Evolutionary conservation across 1,140 invertebrate species (phyloP), one percentile per base, ranked within the genome.

Genomic region (Drosophila insularis): DNA sequence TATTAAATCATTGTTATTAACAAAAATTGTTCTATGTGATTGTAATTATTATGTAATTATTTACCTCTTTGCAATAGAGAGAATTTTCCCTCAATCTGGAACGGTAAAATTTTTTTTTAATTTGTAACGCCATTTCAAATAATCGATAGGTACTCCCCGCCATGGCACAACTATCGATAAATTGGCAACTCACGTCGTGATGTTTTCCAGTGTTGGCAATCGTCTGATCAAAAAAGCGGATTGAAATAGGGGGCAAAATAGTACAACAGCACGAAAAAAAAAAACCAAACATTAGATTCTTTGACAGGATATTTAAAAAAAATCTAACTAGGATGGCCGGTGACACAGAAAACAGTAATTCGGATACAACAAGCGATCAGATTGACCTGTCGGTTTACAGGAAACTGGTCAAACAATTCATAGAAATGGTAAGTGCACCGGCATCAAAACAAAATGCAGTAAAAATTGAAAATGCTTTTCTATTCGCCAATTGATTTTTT

Each of bases 321-420:
- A 21, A 50, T 19, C 7, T 21, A 50, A 11, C 8, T 8, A 17
- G 2, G 21, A 50, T 91, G 90, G 76, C 90, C 4, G 78, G 71
- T 0, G 82, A 91, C 19, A 71, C 67, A 31, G 90, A 91, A 59
- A 81, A 50, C 43, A 89, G 65, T 11, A 84, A 46, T 19, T 35
- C 70, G 1, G 80, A 81, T 7, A 60, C 68, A 21, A 54, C 66
- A 14, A 78, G 73, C 37, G 80, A 79, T 31, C 74, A 84, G 10
- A 91, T 92, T 19, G 91, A 92, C 67, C 60, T 92, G 13, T 55
- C 75, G 13, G 21, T 80, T 21, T 92, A 92, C 27, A 73, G 91
- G 4, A 87, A 89, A 64, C 58, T 92, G 59, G 90, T 92, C 4
- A 90, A 82, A 50, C 80, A 89, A 53, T 92, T 90, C 10, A 89